Evolutionary conservation across 1,140 invertebrate species (phyloP), one percentile per base, ranked within the genome.

Genomic region (Camponotus floridanus): DNA sequence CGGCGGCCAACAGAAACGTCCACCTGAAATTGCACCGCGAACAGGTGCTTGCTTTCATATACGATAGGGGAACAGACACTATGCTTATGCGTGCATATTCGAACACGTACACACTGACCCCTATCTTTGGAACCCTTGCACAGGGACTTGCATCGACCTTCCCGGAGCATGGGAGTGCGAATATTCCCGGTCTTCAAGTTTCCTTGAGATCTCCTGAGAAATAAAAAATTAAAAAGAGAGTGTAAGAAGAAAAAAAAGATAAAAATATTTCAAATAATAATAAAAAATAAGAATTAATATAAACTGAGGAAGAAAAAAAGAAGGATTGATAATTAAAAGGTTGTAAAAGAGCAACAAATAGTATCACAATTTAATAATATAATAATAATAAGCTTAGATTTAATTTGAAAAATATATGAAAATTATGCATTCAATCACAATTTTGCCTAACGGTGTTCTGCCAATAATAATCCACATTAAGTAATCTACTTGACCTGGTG

Each of bases 1-100:
- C 48, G 65, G 11, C 88, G 73, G 48, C 89, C 88, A 90, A 90
- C 88, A 88, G 85, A 84, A 81, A 51, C 85, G 78, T 88, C 67
- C 79, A 83, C 76, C 74, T 73, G 79, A 87, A 26, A 81, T 68
- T 79, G 45, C 51, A 70, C 74, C 81, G 62, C 39, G 85, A 80
- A 87, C 85, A 91, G 87, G 87, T 90, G 87, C 88, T 84, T 87
- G 78, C 89, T 86, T 90, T 91, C 81, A 71, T 87, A 51, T 45
- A 76, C 42, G 65, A 83, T 36, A 80, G 86, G 87, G 71, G 87
- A 87, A 87, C 68, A 42, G 57, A 51, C n/a, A 31, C 36, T 62
- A 62, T 42, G 76, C 78, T 11, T 64, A 68, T 59, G 61, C 39
- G 42, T 74, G 42, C 61, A 31, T 42, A 13, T 36, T 57, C n/a